phyloP scores from a whole-genome alignment of 2,113 vertebrate species.

The Hyla sarda region DNA sequence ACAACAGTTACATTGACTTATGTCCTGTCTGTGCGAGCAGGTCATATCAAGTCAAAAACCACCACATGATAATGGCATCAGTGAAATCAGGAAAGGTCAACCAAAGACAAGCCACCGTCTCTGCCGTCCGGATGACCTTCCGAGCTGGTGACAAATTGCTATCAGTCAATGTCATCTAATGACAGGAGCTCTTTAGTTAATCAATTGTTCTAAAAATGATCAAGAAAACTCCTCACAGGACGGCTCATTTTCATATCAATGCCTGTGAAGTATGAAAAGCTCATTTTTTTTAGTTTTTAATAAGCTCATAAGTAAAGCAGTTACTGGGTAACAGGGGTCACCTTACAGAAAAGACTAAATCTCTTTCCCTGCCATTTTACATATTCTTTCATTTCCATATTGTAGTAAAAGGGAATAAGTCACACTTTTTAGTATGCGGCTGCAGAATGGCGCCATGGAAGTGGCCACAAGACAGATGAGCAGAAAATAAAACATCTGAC shows the following conservation, averaged over 20 bases:
- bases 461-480: background rate
- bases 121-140: slow-evolving; percentile 88
- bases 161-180: slow-evolving; percentile 88
- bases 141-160: slow-evolving; percentile 85
- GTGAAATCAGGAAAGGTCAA: slow-evolving; percentile 84
- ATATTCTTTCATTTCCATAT: slow-evolving; percentile 83
- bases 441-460: slow-evolving; percentile 75
- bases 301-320: slow-evolving; percentile 88
- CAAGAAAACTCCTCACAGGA: slow-evolving; percentile 83
- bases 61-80: slow-evolving; percentile 79
- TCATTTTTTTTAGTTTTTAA: slow-evolving; percentile 85
- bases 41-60: slow-evolving; percentile 78
- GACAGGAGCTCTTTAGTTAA: slow-evolving; percentile 84
- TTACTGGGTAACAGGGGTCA: slow-evolving; percentile 86
- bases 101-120: slow-evolving; percentile 80
- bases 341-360: slow-evolving; percentile 83
- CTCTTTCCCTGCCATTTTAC: slow-evolving; percentile 80
- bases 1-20: slow-evolving; percentile 74
- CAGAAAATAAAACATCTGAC: background rate
- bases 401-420: slow-evolving; percentile 82
- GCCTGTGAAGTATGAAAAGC: slow-evolving; percentile 87
- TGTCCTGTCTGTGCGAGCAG: slow-evolving; percentile 75
- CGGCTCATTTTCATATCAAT: slow-evolving; percentile 87
- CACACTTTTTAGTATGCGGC: slow-evolving; percentile 64
- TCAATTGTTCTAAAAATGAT: slow-evolving; percentile 91